phyloP scores from a whole-genome alignment of 2,113 vertebrate genomes.

The Hemibagrus wyckioides region DNA sequence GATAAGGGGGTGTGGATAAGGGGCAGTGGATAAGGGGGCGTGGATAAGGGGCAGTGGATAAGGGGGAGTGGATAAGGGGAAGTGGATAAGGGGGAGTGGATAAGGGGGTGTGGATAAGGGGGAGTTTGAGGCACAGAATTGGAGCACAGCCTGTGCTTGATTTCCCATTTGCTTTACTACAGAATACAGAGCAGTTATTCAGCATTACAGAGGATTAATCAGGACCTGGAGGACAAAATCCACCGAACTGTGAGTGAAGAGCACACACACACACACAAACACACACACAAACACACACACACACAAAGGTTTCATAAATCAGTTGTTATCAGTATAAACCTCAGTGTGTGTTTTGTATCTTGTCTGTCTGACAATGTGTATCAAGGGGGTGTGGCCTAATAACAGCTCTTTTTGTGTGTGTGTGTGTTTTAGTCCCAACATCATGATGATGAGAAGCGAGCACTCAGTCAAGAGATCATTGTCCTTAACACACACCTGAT shows the following conservation, averaged over 20 bases:
- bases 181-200: slow-evolving; percentile 98
- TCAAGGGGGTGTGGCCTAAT: too few species aligned
- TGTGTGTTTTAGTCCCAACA: slow-evolving; percentile 82
- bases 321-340: neutral
- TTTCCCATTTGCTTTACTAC: slow-evolving; percentile 10
- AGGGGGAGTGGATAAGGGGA: neutral
- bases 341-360: neutral
- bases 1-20: too few species aligned
- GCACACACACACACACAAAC: neutral
- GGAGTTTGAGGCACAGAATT: neutral
- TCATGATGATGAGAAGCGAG: slow-evolving; percentile 94
- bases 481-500: slow-evolving; percentile 96
- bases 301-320: neutral
- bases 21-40: neutral
- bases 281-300: neutral
- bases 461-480: slow-evolving; percentile 93
- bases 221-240: slow-evolving; percentile 97
- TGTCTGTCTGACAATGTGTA: neutral
- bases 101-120: neutral
- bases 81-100: neutral
- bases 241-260: slow-evolving; percentile 74
- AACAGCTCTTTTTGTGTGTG: neutral
- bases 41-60: neutral
- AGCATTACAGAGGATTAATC: slow-evolving; percentile 92
- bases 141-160: neutral